A percentile compares a stretch with the other conserved stretches of the same genome.
Evolutionary conservation across 2,113 vertebrate species (phyloP).

Genomic region (Bungarus multicinctus): DNA sequence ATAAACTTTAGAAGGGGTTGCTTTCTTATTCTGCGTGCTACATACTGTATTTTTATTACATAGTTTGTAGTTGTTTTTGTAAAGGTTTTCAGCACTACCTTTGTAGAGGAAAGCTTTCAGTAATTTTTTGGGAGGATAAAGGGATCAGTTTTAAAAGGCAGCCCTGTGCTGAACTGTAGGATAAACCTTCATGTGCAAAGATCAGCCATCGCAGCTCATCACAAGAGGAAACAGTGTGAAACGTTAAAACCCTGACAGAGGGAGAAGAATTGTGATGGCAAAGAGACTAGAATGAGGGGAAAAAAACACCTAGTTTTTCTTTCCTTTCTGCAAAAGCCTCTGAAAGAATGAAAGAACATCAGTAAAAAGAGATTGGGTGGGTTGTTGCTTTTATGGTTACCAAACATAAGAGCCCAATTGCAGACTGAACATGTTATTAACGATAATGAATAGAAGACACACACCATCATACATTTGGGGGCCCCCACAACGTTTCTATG

Average conservation of each 20-base stretch:
- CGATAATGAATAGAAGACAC: not conserved
- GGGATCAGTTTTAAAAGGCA: not conserved
- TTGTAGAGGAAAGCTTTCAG: not conserved
- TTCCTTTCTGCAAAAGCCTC: not conserved
- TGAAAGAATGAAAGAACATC: not conserved
- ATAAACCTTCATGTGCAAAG: not conserved
- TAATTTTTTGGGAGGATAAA: not conserved
- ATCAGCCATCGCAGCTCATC: not conserved
- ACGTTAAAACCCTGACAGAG: not conserved
- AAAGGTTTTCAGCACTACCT: not conserved
- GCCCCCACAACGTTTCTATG: not conserved
- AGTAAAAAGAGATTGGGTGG: not conserved
- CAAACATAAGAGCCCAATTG: not conserved
- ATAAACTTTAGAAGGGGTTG: not conserved
- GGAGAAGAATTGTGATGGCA: not conserved
- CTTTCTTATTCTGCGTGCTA: not conserved
- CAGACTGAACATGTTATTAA: not conserved
- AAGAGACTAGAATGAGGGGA: not conserved
- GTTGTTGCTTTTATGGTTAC: not conserved
- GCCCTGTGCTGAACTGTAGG: not conserved
- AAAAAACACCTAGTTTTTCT: not conserved
- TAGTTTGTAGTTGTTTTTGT: not conserved
- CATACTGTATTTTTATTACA: not conserved
- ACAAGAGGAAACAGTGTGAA: not conserved
- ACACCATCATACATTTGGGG: not conserved